Base-by-base conservation (phyloP, 2,113 vertebrate genomes). In the Lepus americanus region DNA sequence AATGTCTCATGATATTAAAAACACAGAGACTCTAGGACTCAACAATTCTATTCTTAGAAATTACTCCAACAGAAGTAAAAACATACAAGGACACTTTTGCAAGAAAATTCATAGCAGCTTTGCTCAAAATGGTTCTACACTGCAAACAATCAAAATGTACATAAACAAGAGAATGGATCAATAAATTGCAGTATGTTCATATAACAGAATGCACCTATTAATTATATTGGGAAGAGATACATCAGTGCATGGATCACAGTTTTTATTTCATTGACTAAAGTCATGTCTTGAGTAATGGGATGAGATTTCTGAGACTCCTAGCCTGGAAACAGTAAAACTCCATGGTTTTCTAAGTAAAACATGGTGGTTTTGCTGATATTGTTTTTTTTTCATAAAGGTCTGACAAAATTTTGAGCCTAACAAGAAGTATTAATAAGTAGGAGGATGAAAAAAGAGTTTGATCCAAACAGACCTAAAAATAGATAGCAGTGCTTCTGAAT, bases 31-130 rank as follows among this genome's bases (percentile, higher is more conserved):
- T 7, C 16, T 59, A 10, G n/a, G 73, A 55, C 49, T 61, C 51
- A 82, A n/a, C 53, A 92, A 16, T 72, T 33, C 16, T 29, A 19
- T 61, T 78, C 6, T 19, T 61, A 87, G 66, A 9, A 2, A 27
- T 83, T 91, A 82, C 66, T 39, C 9, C 22, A 76, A 70, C 25
- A 87, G n/a, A 80, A 89, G 89, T 29, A 17, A 59, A 93, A 85
- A 70, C 6, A 27, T 39, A 77, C 2, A 63, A 59, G 16, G 39
- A 76, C 31, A 90, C 10, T 83, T 51, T 19, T 22, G 7, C n/a
- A 92, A 73, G 22, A 63, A 66, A 22, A 16, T 4, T 67, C 66
- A 14, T 6, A 20, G 49, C 9, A 78, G 9, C 16, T 81, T 83
- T 78, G 55, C 16, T 85, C 29, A 66, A 3, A 63, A 67, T 73